Evolutionary conservation across 2,797 vertebrate species (phyloP).

Genomic region (Peromyscus aztecus): DNA sequence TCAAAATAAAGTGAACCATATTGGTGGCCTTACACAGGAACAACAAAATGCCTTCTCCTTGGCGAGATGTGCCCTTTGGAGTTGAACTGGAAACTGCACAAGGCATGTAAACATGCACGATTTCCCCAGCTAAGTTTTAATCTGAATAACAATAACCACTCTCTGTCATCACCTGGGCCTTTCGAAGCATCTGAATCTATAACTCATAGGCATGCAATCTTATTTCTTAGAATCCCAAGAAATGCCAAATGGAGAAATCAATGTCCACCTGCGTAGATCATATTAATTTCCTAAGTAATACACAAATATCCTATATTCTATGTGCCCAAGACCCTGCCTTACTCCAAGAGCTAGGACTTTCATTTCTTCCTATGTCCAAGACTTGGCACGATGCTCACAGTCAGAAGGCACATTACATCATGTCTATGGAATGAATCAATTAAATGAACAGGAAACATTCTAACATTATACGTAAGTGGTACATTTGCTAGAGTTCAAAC

Average conservation of each 20-base stretch:
- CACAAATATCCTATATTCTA: not conserved
- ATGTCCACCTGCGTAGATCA: not conserved
- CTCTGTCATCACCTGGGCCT: not conserved
- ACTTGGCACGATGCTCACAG: not conserved
- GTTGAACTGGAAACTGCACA: not conserved
- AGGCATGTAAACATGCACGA: not conserved
- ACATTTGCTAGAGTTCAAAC: not conserved
- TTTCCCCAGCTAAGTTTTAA: not conserved
- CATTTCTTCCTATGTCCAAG: not conserved
- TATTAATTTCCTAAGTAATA: slow-evolving; percentile 31
- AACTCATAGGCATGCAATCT: not conserved
- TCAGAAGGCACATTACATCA: not conserved
- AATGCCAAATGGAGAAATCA: not conserved
- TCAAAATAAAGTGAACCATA: slow-evolving; percentile 41
- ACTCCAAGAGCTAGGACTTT: not conserved
- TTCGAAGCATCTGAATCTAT: not conserved
- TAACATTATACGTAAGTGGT: not conserved
- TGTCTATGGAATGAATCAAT: not conserved
- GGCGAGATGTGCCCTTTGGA: not conserved
- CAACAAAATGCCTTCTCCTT: slow-evolving; percentile 17
- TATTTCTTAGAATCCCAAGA: slow-evolving; percentile 25
- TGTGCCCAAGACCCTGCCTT: not conserved
- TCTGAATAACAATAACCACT: not conserved
- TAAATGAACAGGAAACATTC: not conserved
- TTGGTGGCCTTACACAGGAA: not conserved